Base-by-base conservation (phyloP, 2,888 invertebrate genomes). In the Lycocerus yunnanus region DNA sequence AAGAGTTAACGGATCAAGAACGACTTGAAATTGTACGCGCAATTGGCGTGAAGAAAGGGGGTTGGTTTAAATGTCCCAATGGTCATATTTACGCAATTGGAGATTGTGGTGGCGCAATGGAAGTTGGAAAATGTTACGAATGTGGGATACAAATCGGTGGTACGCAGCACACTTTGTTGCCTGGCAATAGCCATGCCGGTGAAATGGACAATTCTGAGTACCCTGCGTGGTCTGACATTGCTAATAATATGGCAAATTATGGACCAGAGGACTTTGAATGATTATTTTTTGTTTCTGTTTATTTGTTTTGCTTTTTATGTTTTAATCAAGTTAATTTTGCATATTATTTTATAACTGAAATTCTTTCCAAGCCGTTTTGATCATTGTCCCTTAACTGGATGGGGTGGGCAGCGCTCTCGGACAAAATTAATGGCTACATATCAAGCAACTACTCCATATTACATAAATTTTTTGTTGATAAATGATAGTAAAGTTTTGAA, bases 31-130 rank as follows among this genome's bases (percentile, higher is more conserved):
- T 93, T 66, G 88, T 92, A 0, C 81, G 84, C 80, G 92, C 92
- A 0, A 88, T 92, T 77, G 89, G 88, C 0, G 81, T 91, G 18
- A 85, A 83, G 61, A 86, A 88, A 66, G 93, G 93, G 0, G 91
- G 91, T 81, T 94, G 94, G 93, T 93, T 88, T 84, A 91, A 91
- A 83, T 94, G 94, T 85, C 91, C 90, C 0, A 92, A 93, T 79
- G 93, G 92, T 0, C 93, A 93, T 83, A 83, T 88, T 58, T 93
- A 93, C 83, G 89, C 89, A 43, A 92, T 93, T 75, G 90, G 88
- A 0, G 91, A 92, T 3, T 93, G 93, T 82, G 93, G 93, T 5
- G 92, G 92, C 5, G 92, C 93, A 0, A 90, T 87, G 88, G 77
- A 86, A 81, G 81, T 82, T 61, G 81, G 88, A 1, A n/a, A 86